Conservation (phyloP, 2,888 invertebrate species). For the Eudasyphora cyanicolor region DNA sequence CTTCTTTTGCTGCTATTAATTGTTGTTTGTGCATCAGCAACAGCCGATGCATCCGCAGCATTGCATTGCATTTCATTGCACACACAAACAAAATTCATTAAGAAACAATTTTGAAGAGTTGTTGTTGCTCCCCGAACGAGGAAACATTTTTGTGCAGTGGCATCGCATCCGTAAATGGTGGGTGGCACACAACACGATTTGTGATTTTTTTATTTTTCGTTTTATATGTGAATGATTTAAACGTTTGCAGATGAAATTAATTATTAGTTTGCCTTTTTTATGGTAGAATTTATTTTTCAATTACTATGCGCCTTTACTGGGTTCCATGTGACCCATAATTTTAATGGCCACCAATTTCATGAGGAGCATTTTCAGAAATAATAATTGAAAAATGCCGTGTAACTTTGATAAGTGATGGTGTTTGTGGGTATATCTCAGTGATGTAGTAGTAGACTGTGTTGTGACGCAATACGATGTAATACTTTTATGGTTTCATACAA, state of each 20-base stretch:
- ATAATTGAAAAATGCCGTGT: no score
- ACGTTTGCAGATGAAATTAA: conserved; percentile 7
- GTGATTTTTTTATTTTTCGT: conserved; percentile 16
- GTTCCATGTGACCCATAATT: neutral
- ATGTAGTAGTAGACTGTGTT: no score
- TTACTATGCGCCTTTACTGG: neutral
- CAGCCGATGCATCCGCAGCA: neutral
- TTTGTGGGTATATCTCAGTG: no score
- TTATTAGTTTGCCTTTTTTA: neutral
- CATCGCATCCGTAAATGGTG: neutral
- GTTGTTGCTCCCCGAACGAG: neutral
- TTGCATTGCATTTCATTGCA: no score
- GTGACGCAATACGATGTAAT: no score
- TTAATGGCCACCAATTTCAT: no score
- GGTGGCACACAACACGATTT: conserved; percentile 46
- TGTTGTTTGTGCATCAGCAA: neutral
- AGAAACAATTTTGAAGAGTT: neutral
- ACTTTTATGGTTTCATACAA: no score
- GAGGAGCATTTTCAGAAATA: no score
- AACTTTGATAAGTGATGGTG: no score
- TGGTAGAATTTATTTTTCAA: neutral
- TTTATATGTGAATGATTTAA: conserved; percentile 6
- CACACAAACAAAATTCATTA: conserved; percentile 55
- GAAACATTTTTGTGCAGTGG: neutral
- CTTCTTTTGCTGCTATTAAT: neutral